phyloP scores from a whole-genome alignment of 2,113 vertebrate species.

The Seriola aureovittata region DNA sequence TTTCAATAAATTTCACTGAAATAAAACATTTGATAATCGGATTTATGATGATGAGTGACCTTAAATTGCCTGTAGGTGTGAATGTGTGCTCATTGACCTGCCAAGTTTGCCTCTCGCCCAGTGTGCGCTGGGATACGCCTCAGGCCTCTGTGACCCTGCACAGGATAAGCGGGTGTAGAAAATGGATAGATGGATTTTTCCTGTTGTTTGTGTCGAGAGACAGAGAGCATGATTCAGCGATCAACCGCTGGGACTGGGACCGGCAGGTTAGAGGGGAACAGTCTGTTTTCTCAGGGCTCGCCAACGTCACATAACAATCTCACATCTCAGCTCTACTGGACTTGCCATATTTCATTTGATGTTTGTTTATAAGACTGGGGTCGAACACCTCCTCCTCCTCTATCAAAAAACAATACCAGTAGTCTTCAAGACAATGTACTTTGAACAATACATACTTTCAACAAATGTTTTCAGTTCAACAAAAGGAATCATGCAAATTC shows the following conservation, averaged over 20 bases:
- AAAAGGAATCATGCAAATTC: constrained; percentile 36
- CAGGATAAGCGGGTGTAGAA: constrained; percentile 14
- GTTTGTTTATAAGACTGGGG: constrained; percentile 44
- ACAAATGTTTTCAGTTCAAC: constrained; percentile 18
- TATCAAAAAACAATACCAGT: constrained; percentile 27
- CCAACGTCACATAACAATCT: constrained; percentile 49
- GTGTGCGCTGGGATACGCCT: constrained; percentile 7
- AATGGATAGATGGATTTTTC: constrained; percentile 43
- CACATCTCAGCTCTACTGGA: constrained; percentile 23
- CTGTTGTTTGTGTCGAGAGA: constrained; percentile 31
- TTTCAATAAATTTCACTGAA: not conserved
- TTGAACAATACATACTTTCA: constrained; percentile 31
- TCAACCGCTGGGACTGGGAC: constrained; percentile 30
- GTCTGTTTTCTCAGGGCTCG: constrained; percentile 24
- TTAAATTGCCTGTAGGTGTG: not conserved
- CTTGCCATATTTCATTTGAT: constrained; percentile 44
- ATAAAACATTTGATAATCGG: not conserved
- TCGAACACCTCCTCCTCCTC: constrained; percentile 28
- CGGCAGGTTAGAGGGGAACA: constrained; percentile 38
- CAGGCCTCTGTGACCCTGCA: constrained; percentile 22
- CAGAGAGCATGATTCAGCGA: constrained; percentile 35
- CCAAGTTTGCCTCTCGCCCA: constrained; percentile 6
- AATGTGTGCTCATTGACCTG: not conserved
- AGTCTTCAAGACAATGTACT: constrained; percentile 30
- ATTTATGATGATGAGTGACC: constrained; percentile 2